phyloP scores from a whole-genome alignment of 2,113 vertebrate genomes.

The Sinocyclocheilus rhinocerous region DNA sequence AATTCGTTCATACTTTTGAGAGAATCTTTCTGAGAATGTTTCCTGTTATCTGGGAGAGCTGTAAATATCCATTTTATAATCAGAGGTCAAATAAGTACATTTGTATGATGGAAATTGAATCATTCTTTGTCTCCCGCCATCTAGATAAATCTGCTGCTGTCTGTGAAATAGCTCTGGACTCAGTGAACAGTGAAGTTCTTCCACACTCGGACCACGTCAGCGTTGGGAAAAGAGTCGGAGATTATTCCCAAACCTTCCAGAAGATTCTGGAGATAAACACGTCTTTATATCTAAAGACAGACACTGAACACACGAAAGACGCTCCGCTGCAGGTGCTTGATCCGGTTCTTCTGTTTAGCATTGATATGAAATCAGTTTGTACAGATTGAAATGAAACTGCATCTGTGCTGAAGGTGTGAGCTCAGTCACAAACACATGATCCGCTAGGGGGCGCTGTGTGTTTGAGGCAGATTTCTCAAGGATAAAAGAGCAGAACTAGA shows the following conservation, averaged over 20 bases:
- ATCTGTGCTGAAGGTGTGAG: not conserved
- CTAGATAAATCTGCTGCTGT: conserved; percentile 75
- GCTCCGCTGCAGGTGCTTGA: not conserved
- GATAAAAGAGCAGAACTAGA: not conserved
- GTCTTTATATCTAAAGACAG: not conserved
- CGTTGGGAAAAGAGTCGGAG: not conserved
- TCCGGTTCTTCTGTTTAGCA: not conserved
- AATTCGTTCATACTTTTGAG: too few relatives aligned
- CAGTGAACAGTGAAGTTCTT: not conserved
- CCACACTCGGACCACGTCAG: not conserved
- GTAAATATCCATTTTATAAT: not conserved
- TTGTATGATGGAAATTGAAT: too few relatives aligned
- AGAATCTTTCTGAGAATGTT: too few relatives aligned
- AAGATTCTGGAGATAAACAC: not conserved
- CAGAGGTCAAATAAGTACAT: too few relatives aligned
- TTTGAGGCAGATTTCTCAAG: too few relatives aligned
- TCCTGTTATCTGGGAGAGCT: too few relatives aligned
- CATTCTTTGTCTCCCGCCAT: conserved; percentile 62
- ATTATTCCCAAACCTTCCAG: not conserved
- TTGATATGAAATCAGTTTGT: not conserved
- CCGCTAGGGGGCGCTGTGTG: not conserved
- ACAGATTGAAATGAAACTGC: not conserved
- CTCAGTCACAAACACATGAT: not conserved
- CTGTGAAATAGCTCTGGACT: not conserved
- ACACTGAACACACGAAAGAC: not conserved